phyloP scores from a whole-genome alignment of 92 coral and sea anemone genomes.

The Epizoanthus stellaris region DNA sequence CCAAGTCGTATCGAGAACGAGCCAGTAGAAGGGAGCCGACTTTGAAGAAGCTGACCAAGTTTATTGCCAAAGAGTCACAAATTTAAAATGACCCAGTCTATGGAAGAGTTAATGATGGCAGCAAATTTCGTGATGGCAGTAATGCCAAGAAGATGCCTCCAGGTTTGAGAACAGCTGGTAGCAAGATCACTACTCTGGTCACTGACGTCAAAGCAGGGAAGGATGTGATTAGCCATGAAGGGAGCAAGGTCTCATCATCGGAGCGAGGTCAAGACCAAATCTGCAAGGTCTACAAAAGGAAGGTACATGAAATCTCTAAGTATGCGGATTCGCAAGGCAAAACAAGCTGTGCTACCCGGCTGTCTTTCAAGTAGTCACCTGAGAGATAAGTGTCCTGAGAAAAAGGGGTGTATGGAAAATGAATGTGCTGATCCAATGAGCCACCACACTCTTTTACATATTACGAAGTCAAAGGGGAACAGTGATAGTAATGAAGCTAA shows the following conservation, averaged over 20 bases:
- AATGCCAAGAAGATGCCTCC: background rate
- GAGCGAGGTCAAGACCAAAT: background rate
- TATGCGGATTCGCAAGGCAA: constrained; percentile 41
- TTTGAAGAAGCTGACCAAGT: constrained; percentile 38
- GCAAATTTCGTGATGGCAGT: constrained; percentile 5
- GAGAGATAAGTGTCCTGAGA: constrained; percentile 13
- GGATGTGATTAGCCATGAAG: background rate
- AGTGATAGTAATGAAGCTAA: background rate
- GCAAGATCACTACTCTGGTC: background rate
- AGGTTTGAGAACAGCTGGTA: background rate
- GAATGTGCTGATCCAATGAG: constrained; percentile 30
- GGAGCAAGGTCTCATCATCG: background rate
- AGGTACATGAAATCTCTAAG: background rate
- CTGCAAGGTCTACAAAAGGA: too few species aligned
- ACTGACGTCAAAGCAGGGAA: background rate
- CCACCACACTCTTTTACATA: constrained; percentile 55
- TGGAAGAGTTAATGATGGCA: constrained; percentile 27
- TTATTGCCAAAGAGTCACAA: constrained; percentile 45
- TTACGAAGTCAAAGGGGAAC: constrained; percentile 3
- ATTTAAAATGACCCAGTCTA: constrained; percentile 60
- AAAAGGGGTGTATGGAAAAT: constrained; percentile 42
- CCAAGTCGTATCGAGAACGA: constrained; percentile 39
- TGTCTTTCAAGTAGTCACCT: constrained; percentile 19
- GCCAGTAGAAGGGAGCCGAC: constrained; percentile 44
- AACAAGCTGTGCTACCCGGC: constrained; percentile 54